These are phyloP conservation scores for Erinaceus europaeus DNA, from an alignment of 2,113 vertebrate species.

Conservation along the genomic window DNA sequence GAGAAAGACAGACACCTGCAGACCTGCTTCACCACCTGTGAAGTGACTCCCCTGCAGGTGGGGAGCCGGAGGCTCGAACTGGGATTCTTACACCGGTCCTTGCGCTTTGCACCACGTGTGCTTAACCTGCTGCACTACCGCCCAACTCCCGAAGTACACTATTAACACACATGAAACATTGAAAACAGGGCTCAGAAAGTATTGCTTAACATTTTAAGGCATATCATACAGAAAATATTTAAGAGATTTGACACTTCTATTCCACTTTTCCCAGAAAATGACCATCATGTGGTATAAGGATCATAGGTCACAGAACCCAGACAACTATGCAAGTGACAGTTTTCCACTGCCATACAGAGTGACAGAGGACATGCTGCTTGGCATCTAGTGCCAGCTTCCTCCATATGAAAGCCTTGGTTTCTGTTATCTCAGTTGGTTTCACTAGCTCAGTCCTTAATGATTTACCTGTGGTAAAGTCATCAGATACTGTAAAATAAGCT, in stretches of 20 bases:
- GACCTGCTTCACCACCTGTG: too few relatives aligned
- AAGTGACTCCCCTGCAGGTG: too few relatives aligned
- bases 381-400: not conserved
- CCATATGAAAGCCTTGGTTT: not conserved
- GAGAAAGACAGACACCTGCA: too few relatives aligned
- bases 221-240: not conserved
- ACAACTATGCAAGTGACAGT: not conserved
- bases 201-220: not conserved
- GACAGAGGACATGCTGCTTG: not conserved
- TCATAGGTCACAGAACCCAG: not conserved
- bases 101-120: too few relatives aligned
- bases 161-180: not conserved
- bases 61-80: too few relatives aligned
- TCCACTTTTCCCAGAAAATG: not conserved
- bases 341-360: not conserved
- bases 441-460: slow-evolving; percentile 10
- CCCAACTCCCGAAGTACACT: too few relatives aligned
- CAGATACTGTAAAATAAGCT: not conserved
- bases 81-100: too few relatives aligned
- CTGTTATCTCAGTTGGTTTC: not conserved
- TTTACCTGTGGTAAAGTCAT: not conserved
- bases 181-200: not conserved
- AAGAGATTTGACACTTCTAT: not conserved
- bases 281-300: not conserved
- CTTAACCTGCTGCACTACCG: too few relatives aligned